Conservation (phyloP, 30 jellyfish, hydroid and myxozoan genomes). For the Hydra vulgaris region DNA sequence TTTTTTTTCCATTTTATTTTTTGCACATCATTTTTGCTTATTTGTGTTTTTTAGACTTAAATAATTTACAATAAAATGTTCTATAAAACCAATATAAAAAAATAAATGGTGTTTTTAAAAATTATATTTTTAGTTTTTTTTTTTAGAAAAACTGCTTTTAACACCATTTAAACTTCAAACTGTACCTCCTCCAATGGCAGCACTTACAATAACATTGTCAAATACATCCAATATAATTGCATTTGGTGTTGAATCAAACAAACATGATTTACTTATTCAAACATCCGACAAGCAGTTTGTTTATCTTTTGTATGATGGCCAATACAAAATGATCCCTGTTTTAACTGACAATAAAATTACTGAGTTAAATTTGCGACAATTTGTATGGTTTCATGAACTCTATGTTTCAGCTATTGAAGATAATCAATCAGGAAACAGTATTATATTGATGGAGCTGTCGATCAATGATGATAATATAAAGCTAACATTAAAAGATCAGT, state of each 20-base stretch:
- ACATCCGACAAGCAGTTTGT: constrained; percentile 7
- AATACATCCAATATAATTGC: constrained; percentile 57
- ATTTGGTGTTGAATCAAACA: constrained; percentile 28
- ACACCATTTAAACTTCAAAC: constrained; percentile 71
- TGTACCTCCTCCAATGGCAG: constrained; percentile 96
- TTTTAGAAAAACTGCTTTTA: constrained; percentile 46
- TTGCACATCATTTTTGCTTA: too few species aligned
- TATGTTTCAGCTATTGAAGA: not conserved
- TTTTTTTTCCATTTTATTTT: too few species aligned
- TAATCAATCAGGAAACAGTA: not conserved
- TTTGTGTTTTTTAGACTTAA: too few species aligned
- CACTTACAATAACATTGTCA: constrained; percentile 18
- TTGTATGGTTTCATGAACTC: constrained; percentile 11
- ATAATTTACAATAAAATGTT: too few species aligned
- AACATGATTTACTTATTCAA: constrained; percentile 15
- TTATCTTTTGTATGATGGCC: not conserved
- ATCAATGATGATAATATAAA: not conserved
- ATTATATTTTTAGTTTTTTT: too few species aligned
- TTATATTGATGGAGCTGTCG: not conserved
- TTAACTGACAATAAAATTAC: not conserved
- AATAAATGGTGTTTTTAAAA: too few species aligned
- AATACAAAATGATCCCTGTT: not conserved
- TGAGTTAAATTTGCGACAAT: not conserved
- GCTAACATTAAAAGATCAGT: not conserved
- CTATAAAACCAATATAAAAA: too few species aligned